These are phyloP conservation scores for Lottia scabra DNA, from an alignment of 2,888 invertebrate species.

Conservation along the genomic window DNA sequence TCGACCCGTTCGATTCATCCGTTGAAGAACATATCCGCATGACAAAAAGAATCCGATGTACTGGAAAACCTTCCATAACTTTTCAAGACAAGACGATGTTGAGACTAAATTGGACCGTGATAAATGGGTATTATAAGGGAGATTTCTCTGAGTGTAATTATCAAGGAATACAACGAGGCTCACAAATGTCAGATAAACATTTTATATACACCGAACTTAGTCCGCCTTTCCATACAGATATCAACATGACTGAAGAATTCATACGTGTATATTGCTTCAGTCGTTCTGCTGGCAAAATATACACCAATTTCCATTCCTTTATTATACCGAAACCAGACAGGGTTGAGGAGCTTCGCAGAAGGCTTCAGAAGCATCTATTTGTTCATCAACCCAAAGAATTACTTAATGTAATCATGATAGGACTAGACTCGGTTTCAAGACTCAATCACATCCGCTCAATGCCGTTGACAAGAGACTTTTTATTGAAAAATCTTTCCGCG, in stretches of 20 bases:
- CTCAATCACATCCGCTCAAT: constrained; percentile 87
- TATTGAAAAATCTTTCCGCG: constrained; percentile 76
- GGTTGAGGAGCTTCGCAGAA: constrained; percentile 29
- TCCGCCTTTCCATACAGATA: constrained; percentile 34
- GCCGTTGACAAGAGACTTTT: constrained; percentile 75
- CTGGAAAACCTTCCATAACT: constrained; percentile 45
- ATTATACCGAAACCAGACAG: constrained; percentile 44
- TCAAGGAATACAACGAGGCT: constrained; percentile 47
- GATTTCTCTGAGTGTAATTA: constrained; percentile 58
- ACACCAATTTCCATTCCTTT: constrained; percentile 60
- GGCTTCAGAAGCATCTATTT: constrained; percentile 26
- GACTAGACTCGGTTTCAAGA: constrained; percentile 87
- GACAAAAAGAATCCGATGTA: constrained; percentile 41
- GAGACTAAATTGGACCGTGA: constrained; percentile 43
- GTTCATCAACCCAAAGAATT: constrained; percentile 40
- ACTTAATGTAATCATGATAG: constrained; percentile 82
- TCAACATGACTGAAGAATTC: constrained; percentile 50
- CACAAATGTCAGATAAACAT: constrained; percentile 30
- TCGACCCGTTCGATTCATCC: constrained; percentile 57
- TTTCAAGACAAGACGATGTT: constrained; percentile 45
- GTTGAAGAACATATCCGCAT: constrained; percentile 41
- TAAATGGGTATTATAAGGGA: constrained; percentile 36
- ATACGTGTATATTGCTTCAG: constrained; percentile 58
- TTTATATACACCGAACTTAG: constrained; percentile 36
- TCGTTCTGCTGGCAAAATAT: constrained; percentile 42